Evolutionary conservation across 2,888 invertebrate genomes (phyloP).

Genomic region (Volucella inanis): DNA sequence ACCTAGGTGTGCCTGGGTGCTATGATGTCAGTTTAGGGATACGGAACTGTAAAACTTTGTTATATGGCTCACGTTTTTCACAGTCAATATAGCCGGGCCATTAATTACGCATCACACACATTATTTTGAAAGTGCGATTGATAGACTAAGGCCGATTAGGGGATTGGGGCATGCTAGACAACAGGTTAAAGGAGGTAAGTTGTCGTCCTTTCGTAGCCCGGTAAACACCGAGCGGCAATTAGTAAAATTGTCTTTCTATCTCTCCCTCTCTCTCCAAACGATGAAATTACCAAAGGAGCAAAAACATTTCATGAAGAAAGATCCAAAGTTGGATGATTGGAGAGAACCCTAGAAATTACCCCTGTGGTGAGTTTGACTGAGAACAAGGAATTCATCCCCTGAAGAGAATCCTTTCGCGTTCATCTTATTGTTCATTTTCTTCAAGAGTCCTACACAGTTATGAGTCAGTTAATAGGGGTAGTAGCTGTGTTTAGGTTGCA

Average conservation of each 20-base stretch:
- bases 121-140: slow-evolving; percentile 29
- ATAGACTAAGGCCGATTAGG: not conserved
- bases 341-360: not conserved
- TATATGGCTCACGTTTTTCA: slow-evolving; percentile 46
- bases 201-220: not conserved
- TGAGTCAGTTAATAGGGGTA: not conserved
- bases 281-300: too few relatives aligned
- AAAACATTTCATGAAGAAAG: too few relatives aligned
- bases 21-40: slow-evolving; percentile 11
- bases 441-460: not conserved
- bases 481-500: not conserved
- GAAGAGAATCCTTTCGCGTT: slow-evolving; percentile 13
- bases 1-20: not conserved
- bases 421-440: slow-evolving; percentile 7
- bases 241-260: slow-evolving; percentile 2
- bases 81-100: slow-evolving; percentile 47
- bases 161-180: slow-evolving; percentile 22
- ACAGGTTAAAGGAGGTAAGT: slow-evolving; percentile 20
- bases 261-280: too few relatives aligned
- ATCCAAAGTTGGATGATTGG: too few relatives aligned
- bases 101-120: slow-evolving; percentile 33
- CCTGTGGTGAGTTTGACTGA: slow-evolving; percentile 15
- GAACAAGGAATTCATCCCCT: not conserved
- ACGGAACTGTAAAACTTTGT: slow-evolving; percentile 10
- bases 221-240: slow-evolving; percentile 9